Percentiles rank a stretch among this genome's conserved stretches.
These are phyloP conservation scores for Acanthurus leucopareius DNA, from an alignment of 2,797 vertebrate species.

Conservation along the genomic window DNA sequence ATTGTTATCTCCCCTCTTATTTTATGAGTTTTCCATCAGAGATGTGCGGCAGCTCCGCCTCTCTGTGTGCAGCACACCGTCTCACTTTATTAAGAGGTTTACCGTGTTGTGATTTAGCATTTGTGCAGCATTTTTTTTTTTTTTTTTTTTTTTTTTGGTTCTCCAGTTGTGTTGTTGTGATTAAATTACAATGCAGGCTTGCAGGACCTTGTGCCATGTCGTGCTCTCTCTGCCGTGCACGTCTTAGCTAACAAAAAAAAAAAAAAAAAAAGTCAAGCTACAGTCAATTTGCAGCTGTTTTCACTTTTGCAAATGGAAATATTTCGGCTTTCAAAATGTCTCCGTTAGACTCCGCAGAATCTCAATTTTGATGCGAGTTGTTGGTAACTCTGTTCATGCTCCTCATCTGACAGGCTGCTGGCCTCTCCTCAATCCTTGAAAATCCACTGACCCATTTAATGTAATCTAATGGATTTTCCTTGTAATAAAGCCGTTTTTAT, in stretches of 20 bases:
- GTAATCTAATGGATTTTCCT: conserved; percentile 39
- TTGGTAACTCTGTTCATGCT: conserved; percentile 49
- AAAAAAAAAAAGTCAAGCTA: conserved; percentile 52
- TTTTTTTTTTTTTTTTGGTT: conserved; percentile 27
- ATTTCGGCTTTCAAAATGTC: conserved; percentile 76
- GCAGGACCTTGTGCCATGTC: conserved; percentile 19
- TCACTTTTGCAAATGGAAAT: conserved; percentile 72
- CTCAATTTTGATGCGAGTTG: conserved; percentile 57
- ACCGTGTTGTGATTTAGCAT: conserved; percentile 39
- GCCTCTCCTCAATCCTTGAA: conserved; percentile 26
- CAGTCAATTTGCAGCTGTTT: conserved; percentile 75
- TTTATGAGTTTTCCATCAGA: conserved; percentile 81
- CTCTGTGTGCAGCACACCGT: conserved; percentile 4
- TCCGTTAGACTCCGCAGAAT: conserved; percentile 69
- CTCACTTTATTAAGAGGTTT: conserved; percentile 38
- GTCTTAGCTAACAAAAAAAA: conserved; percentile 36
- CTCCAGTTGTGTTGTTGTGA: conserved; percentile 46
- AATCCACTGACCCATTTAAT: conserved; percentile 23
- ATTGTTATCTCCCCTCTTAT: conserved; percentile 76
- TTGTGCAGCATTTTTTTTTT: conserved; percentile 7
- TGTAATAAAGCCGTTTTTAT: conserved; percentile 22
- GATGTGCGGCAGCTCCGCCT: conserved; percentile 31
- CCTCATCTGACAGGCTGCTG: conserved; percentile 60
- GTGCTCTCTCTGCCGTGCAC: conserved; percentile 15
- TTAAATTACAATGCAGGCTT: conserved; percentile 36